phyloP scores from a whole-genome alignment of 1,140 invertebrate genomes.

The Sweltsa coloradensis region DNA sequence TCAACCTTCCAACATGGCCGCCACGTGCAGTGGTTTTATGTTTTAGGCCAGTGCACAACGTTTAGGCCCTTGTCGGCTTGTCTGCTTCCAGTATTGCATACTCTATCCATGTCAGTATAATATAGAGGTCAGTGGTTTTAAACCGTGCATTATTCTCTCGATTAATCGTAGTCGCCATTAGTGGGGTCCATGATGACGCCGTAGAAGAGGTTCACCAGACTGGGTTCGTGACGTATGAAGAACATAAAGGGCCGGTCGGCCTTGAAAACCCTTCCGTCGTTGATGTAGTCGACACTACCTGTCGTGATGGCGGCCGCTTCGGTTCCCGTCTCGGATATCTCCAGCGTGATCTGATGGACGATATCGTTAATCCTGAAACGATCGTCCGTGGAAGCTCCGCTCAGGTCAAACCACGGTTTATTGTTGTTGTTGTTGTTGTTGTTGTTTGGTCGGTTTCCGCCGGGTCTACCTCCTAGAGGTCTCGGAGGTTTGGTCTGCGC shows the following conservation, averaged over 20 bases:
- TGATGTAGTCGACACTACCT: conserved; percentile 17
- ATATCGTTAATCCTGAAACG: conserved; percentile 11
- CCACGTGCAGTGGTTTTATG: too few relatives aligned
- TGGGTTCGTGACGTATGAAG: conserved; percentile 16
- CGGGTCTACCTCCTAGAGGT: background rate
- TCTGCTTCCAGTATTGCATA: too few relatives aligned
- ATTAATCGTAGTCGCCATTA: background rate
- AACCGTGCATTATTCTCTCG: too few relatives aligned
- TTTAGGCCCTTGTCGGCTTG: too few relatives aligned
- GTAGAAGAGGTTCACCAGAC: conserved; percentile 3
- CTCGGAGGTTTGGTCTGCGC: background rate
- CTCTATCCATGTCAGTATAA: too few relatives aligned
- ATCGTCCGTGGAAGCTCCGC: background rate
- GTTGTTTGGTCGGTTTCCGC: background rate
- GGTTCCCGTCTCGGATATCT: conserved; percentile 32
- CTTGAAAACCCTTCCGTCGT: conserved; percentile 14
- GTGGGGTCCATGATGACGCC: conserved; percentile 6
- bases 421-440: background rate
- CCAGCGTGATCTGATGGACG: conserved; percentile 29
- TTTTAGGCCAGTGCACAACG: too few relatives aligned
- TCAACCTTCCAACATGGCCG: too few relatives aligned
- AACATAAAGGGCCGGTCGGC: conserved; percentile 20
- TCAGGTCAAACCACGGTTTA: conserved; percentile 6
- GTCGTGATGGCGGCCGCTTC: conserved; percentile 30
- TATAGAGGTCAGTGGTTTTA: too few relatives aligned